Base-by-base conservation (phyloP, 2,113 vertebrate species). In the Barnardius zonarius region DNA sequence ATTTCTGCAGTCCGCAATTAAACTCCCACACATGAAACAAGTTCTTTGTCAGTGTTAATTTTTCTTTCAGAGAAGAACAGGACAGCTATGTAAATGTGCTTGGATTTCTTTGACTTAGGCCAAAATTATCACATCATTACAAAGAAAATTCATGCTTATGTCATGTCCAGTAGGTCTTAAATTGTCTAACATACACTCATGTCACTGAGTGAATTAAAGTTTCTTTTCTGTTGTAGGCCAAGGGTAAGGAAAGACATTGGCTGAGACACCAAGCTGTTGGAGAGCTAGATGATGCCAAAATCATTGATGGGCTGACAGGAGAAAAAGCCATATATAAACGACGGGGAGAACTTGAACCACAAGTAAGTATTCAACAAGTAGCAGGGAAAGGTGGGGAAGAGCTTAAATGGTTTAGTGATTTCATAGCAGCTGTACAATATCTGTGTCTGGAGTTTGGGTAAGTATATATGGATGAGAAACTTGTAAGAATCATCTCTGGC, bases 171-270 rank as follows among this genome's bases (percentile, higher is more conserved):
- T 51, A 20, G 13, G 10, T 68, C 37, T n/a, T 46, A 69, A 73
- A 86, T 31, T 88, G 12, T 63, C 20, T 79, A 64, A 55, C 41
- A 23, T 70, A 16, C 35, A 27, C 30, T 89, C 30, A 3, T 2
- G 39, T 78, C 59, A 44, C 20, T 77, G n/a, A 94, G 46, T 79
- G 73, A 91, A 84, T 73, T 79, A 79, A 93, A 59, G 30, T n/a
- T 63, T 49, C 22, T 70, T 78, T 97, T 94, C 70, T 95, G 6
- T 97, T 96, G 30, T 92, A 99, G 99, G 99, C 99, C 41, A 99
- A 99, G 97, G 99, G 99, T 27, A 99, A 99, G 95, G 99, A 99
- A 97, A 98, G 99, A 10, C 99, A 99, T 55, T 99, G 99, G 99
- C 92, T 99, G 55, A 98, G 98, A 97, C 99, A 99, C 95, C 99